These are phyloP conservation scores for Myiothlypis chrysogaster DNA, from an alignment of 2,797 vertebrate genomes.

Conservation along the genomic window DNA sequence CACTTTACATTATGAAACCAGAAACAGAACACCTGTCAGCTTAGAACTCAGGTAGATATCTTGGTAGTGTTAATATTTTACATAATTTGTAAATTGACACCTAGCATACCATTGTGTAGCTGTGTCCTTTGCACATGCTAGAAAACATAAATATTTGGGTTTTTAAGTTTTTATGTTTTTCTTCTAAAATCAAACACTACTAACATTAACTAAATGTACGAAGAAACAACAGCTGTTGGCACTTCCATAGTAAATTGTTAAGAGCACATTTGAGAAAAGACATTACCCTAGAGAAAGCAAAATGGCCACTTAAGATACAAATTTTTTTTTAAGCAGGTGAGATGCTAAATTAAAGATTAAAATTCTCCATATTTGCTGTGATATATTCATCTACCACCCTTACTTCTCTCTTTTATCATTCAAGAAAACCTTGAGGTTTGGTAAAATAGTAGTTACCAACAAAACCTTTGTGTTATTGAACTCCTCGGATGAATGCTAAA, in stretches of 20 bases:
- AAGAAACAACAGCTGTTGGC: neutral
- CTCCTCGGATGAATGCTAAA: neutral
- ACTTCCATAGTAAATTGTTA: neutral
- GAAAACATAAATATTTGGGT: neutral
- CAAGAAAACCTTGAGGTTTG: neutral
- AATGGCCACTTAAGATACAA: neutral
- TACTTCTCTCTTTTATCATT: neutral
- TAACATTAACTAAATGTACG: neutral
- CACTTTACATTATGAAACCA: constrained; percentile 1
- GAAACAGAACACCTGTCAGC: neutral
- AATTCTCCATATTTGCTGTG: neutral
- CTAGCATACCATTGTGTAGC: neutral
- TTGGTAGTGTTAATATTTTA: neutral
- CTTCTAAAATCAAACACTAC: neutral
- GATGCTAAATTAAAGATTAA: neutral
- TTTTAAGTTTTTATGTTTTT: neutral
- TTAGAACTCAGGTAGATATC: neutral
- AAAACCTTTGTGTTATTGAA: neutral
- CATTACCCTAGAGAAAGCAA: neutral
- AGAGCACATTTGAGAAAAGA: neutral
- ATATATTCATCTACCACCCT: neutral
- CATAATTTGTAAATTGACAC: neutral
- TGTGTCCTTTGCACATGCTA: neutral
- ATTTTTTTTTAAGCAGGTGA: neutral
- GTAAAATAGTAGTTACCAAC: neutral